A percentile compares a stretch with the other conserved stretches of the same genome.
Evolutionary conservation across 2,888 invertebrate genomes (phyloP).

Genomic region (Phyto melanocephala): DNA sequence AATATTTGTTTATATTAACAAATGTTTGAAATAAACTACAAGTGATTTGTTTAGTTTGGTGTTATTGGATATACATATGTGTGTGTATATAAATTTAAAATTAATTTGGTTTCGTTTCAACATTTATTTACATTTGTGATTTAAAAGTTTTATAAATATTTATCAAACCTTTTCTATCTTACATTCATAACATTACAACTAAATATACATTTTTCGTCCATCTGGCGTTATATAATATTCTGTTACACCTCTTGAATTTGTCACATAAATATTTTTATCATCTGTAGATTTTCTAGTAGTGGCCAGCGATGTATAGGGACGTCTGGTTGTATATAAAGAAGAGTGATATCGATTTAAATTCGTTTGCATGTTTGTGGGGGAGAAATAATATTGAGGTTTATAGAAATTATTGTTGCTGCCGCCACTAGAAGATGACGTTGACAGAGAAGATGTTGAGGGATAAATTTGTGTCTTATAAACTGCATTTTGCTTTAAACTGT

Average conservation of each 20-base stretch:
- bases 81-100: constrained; percentile 1
- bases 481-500: constrained; percentile 5
- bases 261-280: constrained; percentile 76
- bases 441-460: not conserved
- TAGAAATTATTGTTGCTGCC: constrained; percentile 3
- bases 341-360: constrained; percentile 67
- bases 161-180: not conserved
- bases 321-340: constrained; percentile 47
- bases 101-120: not conserved
- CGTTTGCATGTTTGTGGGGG: not conserved
- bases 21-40: not conserved
- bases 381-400: constrained; percentile 13
- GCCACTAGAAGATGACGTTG: not conserved
- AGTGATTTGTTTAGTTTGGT: not conserved
- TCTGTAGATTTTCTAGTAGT: constrained; percentile 66
- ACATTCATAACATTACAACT: constrained; percentile 4
- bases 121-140: constrained; percentile 7
- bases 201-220: constrained; percentile 74
- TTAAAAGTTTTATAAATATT: constrained; percentile 20
- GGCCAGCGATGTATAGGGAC: constrained; percentile 31
- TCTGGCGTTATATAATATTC: constrained; percentile 76
- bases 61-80: too few species aligned
- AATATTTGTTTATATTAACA: not conserved
- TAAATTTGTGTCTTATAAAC: constrained; percentile 1
- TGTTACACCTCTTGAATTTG: constrained; percentile 74